Evolutionary conservation across 2,797 vertebrate species (phyloP), one percentile per base, ranked within the genome.

Genomic region (Chiroxiphia lanceolata): DNA sequence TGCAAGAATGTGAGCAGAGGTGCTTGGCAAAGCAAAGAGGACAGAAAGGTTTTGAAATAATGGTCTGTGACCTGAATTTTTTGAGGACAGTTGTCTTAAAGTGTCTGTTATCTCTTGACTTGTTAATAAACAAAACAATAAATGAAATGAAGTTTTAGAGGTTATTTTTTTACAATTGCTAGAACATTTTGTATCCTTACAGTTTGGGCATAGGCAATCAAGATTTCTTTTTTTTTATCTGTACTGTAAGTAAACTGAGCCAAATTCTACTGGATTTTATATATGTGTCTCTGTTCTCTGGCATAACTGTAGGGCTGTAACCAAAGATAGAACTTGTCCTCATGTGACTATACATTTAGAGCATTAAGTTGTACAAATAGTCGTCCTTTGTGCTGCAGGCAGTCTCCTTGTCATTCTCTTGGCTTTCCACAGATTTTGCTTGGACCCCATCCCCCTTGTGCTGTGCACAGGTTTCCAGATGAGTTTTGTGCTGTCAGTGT

Each of bases 181-280:
- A 64, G 79, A 79, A 63, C 57, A 77, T 78, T 87, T 81, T 95
- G 36, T 88, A 20, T 88, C 57, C 31, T 91, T 91, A 64, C 34
- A 51, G 17, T 64, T 57, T 70, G 44, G n/a, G 72, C 36, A 51
- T 14, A 42, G 44, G 63, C 63, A 81, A 72, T 82, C 48, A 47
- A 54, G 12, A 5, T 77, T 91, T 85, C 63, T 48, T 85, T 91
- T 38, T 91, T 91, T 88, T 74, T 92, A 83, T 92, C 67, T 78
- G 36, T 90, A 34, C 56, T 74, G 33, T 87, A 88, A 84, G 80
- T 63, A 44, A 91, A 67, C n/a, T 59, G 67, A 90, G 80, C 54
- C 74, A 89, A 79, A 31, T 90, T 94, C 74, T 54, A 25, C 83
- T 91, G 83, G 33, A 64, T 90, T 90, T 91, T 86, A 80, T 74